Conservation (phyloP, 2,888 invertebrate species). For the Anthophora plumipes region DNA sequence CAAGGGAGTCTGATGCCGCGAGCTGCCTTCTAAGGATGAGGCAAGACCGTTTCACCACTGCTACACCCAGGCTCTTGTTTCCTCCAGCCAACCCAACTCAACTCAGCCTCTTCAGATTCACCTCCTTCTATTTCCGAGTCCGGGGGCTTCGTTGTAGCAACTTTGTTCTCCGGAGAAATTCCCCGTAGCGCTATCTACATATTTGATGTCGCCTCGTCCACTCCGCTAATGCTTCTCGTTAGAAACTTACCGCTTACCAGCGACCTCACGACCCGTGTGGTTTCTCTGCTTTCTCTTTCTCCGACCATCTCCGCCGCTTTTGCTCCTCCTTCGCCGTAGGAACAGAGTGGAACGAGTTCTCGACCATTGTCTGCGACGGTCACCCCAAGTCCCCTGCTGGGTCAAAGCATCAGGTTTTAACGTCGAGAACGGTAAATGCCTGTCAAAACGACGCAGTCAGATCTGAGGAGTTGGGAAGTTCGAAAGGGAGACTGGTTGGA, state of each 20-base stretch:
- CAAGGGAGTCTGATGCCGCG: slow-evolving; percentile 71
- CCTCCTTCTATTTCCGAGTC: slow-evolving; percentile 59
- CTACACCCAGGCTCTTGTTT: slow-evolving; percentile 30
- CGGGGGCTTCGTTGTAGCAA: slow-evolving; percentile 70
- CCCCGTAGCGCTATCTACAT: slow-evolving; percentile 81
- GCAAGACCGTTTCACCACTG: slow-evolving; percentile 50
- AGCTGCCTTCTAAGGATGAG: slow-evolving; percentile 68
- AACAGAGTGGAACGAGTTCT: neutral
- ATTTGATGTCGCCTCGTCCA: slow-evolving; percentile 81
- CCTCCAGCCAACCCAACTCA: neutral
- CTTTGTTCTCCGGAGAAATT: slow-evolving; percentile 80
- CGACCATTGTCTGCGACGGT: slow-evolving; percentile 23
- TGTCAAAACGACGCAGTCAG: neutral
- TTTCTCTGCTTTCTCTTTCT: slow-evolving; percentile 38
- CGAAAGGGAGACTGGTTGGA: too few species aligned
- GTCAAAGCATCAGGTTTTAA: slow-evolving; percentile 15
- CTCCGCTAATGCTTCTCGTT: slow-evolving; percentile 79
- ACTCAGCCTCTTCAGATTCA: slow-evolving; percentile 26
- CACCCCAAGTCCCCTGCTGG: slow-evolving; percentile 6
- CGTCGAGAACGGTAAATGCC: neutral
- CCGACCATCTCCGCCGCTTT: neutral
- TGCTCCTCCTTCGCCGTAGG: neutral
- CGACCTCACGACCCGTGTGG: slow-evolving; percentile 56
- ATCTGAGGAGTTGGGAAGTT: neutral
- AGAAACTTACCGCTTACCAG: slow-evolving; percentile 76